These are phyloP conservation scores for Panthera uncia DNA, from an alignment of 2,113 vertebrate genomes.

Conservation along the genomic window DNA sequence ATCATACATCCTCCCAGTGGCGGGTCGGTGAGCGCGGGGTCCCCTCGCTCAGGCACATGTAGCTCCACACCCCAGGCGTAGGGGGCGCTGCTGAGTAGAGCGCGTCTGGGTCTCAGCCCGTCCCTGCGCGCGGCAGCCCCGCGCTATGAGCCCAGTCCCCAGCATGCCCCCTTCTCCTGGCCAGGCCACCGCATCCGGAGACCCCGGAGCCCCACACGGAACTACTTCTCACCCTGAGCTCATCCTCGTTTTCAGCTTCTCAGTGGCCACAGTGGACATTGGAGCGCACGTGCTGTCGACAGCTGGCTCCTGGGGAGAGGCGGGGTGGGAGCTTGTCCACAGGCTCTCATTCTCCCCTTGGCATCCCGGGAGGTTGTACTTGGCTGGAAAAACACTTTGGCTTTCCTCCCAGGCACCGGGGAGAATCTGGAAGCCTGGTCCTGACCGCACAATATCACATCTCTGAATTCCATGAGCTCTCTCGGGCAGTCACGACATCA, in stretches of 20 bases:
- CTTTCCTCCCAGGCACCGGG: neutral
- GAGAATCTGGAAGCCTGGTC: neutral
- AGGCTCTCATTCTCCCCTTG: fast-evolving
- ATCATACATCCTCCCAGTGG: no score
- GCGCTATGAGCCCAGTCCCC: neutral
- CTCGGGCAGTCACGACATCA: neutral
- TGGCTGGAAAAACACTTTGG: neutral
- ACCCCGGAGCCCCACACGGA: neutral
- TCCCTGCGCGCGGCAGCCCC: fast-evolving
- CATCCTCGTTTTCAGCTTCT: neutral
- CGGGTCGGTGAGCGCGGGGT: fast-evolving
- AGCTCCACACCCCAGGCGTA: neutral
- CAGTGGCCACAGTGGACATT: neutral
- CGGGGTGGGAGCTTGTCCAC: fast-evolving
- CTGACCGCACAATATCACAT: neutral
- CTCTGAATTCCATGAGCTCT: neutral
- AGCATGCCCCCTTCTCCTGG: fast-evolving
- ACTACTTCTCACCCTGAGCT: neutral
- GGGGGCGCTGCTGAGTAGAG: neutral
- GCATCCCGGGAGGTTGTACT: neutral
- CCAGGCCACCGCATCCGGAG: neutral
- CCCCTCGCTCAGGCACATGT: neutral
- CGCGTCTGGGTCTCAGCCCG: neutral
- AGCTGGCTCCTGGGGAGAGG: neutral
- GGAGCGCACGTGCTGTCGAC: neutral